A percentile compares a stretch with the other conserved stretches of the same genome.
Conservation (phyloP, 2,113 vertebrate genomes). For the Phyllopteryx taeniolatus region DNA sequence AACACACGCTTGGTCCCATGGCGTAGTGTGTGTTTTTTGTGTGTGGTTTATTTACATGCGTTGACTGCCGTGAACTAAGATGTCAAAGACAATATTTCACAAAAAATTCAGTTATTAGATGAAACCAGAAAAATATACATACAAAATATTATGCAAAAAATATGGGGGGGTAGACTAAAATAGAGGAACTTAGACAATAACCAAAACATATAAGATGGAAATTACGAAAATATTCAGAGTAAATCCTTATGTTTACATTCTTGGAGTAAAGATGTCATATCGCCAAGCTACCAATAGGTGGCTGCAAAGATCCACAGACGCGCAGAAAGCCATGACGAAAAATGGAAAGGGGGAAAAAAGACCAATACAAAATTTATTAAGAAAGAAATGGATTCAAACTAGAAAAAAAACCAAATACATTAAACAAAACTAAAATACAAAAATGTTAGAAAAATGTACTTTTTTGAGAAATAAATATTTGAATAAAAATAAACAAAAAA, state of each 20-base stretch:
- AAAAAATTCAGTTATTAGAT: background rate
- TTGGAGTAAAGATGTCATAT: background rate
- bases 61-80: background rate
- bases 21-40: background rate
- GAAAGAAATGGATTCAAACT: no score
- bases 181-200: no score
- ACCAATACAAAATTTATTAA: no score
- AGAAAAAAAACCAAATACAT: no score
- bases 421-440: no score
- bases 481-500: background rate
- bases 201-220: no score
- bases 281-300: background rate
- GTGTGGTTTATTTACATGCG: background rate
- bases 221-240: no score
- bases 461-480: background rate
- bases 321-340: background rate
- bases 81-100: no score
- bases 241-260: background rate
- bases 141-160: background rate
- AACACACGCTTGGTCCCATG: conserved; percentile 28
- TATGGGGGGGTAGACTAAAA: no score
- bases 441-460: no score
- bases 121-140: background rate
- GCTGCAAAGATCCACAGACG: background rate
- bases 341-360: background rate